Conservation (phyloP, 2,113 vertebrate genomes). For the Probosciger aterrimus region DNA sequence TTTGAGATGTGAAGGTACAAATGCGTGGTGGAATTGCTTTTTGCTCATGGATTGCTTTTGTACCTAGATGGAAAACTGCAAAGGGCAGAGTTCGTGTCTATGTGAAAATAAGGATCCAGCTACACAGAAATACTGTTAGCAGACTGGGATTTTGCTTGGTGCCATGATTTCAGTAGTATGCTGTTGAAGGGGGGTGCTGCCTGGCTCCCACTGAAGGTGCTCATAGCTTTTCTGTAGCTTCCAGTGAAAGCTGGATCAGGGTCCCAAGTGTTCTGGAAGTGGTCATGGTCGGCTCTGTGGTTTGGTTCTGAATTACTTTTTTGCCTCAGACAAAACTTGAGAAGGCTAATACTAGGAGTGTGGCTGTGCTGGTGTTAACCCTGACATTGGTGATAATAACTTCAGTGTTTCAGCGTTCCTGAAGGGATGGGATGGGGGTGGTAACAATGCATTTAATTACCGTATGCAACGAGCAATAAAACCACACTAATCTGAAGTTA, state of each 20-base stretch:
- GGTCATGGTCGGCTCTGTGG: fast-evolving
- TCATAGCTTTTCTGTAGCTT: background rate
- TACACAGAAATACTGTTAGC: background rate
- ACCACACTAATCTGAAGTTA: background rate
- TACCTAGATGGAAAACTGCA: background rate
- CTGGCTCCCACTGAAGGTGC: background rate
- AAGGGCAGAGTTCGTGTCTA: background rate
- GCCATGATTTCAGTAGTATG: background rate
- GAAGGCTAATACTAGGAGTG: background rate
- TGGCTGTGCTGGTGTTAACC: background rate
- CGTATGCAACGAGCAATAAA: constrained; percentile 3
- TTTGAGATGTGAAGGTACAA: background rate
- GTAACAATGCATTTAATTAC: background rate
- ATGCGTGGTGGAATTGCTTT: background rate
- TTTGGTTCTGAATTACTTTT: background rate
- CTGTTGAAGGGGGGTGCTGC: background rate
- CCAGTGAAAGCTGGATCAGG: background rate
- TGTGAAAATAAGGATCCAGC: background rate
- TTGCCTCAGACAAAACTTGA: background rate
- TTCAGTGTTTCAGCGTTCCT: background rate
- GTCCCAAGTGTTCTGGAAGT: background rate
- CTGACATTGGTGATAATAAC: background rate
- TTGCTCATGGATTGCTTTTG: background rate
- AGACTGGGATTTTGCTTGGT: background rate
- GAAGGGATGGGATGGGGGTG: background rate